Evolutionary conservation across 1,140 invertebrate species (phyloP).

Genomic region (Lepidotrigona ventralis): DNA sequence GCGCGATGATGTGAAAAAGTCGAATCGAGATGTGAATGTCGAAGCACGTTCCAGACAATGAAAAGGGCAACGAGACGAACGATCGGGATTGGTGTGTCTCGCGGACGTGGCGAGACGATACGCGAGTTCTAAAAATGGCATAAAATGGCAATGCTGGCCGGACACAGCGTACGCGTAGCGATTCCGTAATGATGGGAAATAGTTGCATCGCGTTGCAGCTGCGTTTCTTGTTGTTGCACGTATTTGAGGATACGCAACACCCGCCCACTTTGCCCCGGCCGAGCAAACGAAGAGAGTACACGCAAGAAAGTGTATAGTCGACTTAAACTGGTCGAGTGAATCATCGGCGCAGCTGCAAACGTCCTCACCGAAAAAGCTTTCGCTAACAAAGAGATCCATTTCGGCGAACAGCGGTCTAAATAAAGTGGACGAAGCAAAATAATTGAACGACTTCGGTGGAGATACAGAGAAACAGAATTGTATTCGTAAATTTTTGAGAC

Average conservation of each 20-base stretch:
- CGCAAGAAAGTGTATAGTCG: conserved; percentile 21
- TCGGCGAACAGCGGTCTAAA: neutral
- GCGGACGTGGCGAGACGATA: neutral
- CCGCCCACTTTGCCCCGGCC: neutral
- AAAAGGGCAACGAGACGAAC: neutral
- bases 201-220: conserved; percentile 8
- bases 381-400: neutral
- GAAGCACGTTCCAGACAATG: neutral
- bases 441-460: no score
- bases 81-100: neutral
- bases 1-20: neutral
- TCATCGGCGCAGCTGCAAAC: conserved; percentile 9
- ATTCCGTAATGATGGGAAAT: conserved; percentile 32
- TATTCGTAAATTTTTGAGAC: no score
- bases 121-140: conserved; percentile 27
- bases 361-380: neutral
- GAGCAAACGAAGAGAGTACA: neutral
- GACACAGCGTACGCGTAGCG: conserved; percentile 2
- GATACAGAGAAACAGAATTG: no score
- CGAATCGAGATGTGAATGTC: neutral
- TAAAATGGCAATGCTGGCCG: conserved; percentile 2
- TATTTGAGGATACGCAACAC: conserved; percentile 1
- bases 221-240: conserved; percentile 19
- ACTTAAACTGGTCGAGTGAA: conserved; percentile 9
- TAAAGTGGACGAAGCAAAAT: no score